Conservation (phyloP, 1,140 invertebrate species). For the Hycleus cichorii region DNA sequence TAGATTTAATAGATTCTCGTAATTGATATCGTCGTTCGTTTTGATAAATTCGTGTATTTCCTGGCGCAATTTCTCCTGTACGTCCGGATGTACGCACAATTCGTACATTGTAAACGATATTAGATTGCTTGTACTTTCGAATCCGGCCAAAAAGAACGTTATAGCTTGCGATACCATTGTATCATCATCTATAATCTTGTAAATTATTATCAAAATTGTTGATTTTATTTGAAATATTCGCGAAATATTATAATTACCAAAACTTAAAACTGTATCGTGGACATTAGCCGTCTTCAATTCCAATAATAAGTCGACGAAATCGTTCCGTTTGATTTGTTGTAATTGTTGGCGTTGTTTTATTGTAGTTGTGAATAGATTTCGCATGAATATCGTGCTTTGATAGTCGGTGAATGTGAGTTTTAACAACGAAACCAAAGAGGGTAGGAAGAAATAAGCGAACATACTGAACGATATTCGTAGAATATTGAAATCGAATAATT, state of each 20-base stretch:
- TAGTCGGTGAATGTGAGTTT: constrained; percentile 29
- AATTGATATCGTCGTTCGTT: constrained; percentile 31
- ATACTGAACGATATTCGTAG: constrained; percentile 18
- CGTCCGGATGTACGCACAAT: constrained; percentile 46
- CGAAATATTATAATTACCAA: neutral
- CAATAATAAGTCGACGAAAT: constrained; percentile 31
- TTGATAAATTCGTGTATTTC: constrained; percentile 27
- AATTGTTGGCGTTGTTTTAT: constrained; percentile 18
- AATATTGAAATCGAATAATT: constrained; percentile 24
- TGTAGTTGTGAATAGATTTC: constrained; percentile 18
- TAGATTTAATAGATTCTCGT: constrained; percentile 40
- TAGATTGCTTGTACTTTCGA: constrained; percentile 55
- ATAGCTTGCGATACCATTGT: constrained; percentile 51
- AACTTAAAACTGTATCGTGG: neutral
- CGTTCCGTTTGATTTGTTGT: constrained; percentile 17
- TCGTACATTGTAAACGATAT: constrained; percentile 60
- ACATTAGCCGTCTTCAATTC: constrained; percentile 20
- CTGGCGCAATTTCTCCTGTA: constrained; percentile 47
- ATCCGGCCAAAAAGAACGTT: constrained; percentile 56
- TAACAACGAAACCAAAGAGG: constrained; percentile 27
- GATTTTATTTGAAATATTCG: neutral
- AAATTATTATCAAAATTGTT: neutral
- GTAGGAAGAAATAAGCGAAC: constrained; percentile 33
- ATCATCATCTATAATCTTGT: constrained; percentile 33
- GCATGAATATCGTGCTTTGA: constrained; percentile 17